These are phyloP conservation scores for Craniophora ligustri DNA, from an alignment of 2,888 invertebrate species.

Conservation along the genomic window DNA sequence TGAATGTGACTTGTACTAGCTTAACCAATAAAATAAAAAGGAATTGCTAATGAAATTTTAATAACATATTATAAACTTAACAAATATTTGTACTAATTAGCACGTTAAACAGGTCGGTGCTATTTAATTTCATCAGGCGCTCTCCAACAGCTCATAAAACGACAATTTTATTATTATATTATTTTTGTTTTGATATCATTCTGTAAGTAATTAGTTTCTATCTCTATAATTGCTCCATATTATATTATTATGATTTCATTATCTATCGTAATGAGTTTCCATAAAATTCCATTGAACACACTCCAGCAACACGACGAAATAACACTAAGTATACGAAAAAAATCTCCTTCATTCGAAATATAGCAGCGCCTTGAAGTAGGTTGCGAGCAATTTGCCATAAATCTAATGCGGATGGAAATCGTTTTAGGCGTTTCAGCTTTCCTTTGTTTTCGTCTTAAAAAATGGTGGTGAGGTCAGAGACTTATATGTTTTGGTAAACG, in stretches of 20 bases:
- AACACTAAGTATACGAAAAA: conserved; percentile 49
- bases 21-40: no score
- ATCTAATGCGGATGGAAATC: conserved; percentile 79
- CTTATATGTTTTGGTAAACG: conserved; percentile 38
- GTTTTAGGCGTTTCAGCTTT: conserved; percentile 73
- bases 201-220: no score
- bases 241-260: conserved; percentile 44
- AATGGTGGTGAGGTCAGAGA: conserved; percentile 24
- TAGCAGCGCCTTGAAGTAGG: conserved; percentile 78
- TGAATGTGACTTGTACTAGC: no score
- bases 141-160: no score
- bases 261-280: conserved; percentile 35
- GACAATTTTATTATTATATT: no score
- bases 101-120: conserved; percentile 8
- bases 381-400: conserved; percentile 84
- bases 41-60: no score
- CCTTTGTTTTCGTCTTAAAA: conserved; percentile 63
- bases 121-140: no score
- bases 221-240: no score
- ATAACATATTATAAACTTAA: no score
- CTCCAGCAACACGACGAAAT: conserved; percentile 43
- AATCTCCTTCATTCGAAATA: conserved; percentile 71
- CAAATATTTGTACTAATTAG: no score
- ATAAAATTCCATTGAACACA: conserved; percentile 47
- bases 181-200: no score